Evolutionary conservation across 2,113 vertebrate species (phyloP).

Genomic region (Pleuronectes platessa): DNA sequence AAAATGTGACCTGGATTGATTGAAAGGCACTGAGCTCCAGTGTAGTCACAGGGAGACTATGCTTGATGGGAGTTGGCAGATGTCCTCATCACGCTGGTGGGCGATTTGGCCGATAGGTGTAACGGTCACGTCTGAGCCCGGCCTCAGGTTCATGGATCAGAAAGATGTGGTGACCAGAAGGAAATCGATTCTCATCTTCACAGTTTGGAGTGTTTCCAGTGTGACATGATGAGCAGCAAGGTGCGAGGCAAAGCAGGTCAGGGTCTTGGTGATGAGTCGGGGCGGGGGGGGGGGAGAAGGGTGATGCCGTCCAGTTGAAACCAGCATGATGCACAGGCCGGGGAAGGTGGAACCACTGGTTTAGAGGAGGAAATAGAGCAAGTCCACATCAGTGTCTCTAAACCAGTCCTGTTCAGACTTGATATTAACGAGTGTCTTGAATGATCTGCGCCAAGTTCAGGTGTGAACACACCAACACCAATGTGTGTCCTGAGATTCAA

Average conservation of each 20-base stretch:
- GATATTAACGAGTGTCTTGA: too few relatives aligned
- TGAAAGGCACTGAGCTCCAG: not conserved
- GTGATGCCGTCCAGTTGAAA: not conserved
- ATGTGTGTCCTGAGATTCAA: too few relatives aligned
- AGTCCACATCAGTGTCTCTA: not conserved
- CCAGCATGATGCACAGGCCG: not conserved
- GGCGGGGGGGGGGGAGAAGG: not conserved
- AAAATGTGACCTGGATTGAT: conserved; percentile 43
- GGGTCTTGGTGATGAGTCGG: not conserved
- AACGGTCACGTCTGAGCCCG: not conserved
- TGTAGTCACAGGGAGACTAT: conserved; percentile 15
- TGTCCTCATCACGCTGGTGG: not conserved
- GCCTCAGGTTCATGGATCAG: conserved; percentile 16
- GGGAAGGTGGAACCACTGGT: not conserved
- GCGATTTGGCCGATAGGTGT: conserved; percentile 11
- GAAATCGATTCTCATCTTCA: conserved; percentile 42
- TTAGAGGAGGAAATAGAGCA: not conserved
- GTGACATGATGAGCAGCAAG: not conserved
- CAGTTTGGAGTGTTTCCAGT: conserved; percentile 16
- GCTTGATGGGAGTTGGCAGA: conserved; percentile 1
- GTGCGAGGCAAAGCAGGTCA: not conserved
- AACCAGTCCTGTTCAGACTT: too few relatives aligned
- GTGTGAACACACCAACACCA: too few relatives aligned
- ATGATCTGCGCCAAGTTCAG: too few relatives aligned
- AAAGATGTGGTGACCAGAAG: not conserved